A percentile compares a stretch with the other conserved stretches of the same genome.
These are phyloP conservation scores for Antheraea pernyi DNA, from an alignment of 1,140 invertebrate species.

Conservation along the genomic window DNA sequence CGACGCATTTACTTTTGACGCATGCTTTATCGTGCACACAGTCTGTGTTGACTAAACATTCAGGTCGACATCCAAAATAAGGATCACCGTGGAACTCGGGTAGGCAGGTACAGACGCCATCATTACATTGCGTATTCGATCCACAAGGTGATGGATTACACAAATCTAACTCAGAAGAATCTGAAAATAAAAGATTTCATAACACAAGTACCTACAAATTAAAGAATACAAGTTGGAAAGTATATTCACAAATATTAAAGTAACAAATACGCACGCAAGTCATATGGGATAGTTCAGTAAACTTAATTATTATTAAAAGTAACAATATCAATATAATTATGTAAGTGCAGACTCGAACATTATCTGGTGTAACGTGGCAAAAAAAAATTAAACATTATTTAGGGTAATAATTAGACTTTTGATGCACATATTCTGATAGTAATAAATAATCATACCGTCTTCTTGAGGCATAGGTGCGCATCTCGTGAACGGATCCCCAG, in stretches of 20 bases:
- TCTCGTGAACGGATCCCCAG: conserved; percentile 68
- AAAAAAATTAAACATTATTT: background rate
- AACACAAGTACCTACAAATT: conserved; percentile 40
- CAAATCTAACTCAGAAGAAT: conserved; percentile 41
- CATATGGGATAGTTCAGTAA: too few species aligned
- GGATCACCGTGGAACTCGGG: conserved; percentile 85
- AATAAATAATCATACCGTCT: conserved; percentile 52
- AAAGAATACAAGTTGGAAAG: conserved; percentile 6
- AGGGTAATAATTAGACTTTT: background rate
- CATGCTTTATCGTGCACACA: conserved; percentile 89
- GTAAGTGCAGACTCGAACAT: too few species aligned
- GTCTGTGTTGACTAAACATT: conserved; percentile 89
- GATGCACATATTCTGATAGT: conserved; percentile 8
- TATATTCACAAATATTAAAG: too few species aligned
- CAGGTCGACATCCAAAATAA: conserved; percentile 87
- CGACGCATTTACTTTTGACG: conserved; percentile 88
- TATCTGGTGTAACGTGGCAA: too few species aligned
- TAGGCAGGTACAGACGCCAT: conserved; percentile 83
- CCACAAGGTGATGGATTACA: conserved; percentile 70
- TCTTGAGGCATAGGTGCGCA: conserved; percentile 58
- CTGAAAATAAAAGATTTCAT: conserved; percentile 39
- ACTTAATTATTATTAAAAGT: too few species aligned
- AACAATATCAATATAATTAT: too few species aligned
- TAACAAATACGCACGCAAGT: too few species aligned
- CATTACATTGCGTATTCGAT: conserved; percentile 79